These are phyloP conservation scores for Ganaspis brasiliensis DNA, from an alignment of 2,888 invertebrate genomes.

Conservation along the genomic window DNA sequence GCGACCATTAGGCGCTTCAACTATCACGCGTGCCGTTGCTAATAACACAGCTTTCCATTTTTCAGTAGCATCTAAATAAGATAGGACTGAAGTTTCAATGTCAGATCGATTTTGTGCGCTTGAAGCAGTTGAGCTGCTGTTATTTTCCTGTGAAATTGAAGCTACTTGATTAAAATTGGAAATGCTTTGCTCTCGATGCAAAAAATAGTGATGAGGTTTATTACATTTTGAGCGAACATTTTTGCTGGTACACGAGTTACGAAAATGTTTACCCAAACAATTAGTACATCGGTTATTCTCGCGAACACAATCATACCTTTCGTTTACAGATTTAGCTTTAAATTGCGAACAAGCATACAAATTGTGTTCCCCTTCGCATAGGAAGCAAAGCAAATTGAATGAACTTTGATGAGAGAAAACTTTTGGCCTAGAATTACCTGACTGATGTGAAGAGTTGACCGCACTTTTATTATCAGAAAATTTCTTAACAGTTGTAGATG, in stretches of 20 bases:
- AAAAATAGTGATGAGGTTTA: neutral
- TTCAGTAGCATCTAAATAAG: neutral
- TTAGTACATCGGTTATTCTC: neutral
- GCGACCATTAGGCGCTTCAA: conserved; percentile 6
- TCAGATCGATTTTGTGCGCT: too few relatives aligned
- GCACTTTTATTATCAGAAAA: neutral
- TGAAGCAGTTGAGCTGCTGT: neutral
- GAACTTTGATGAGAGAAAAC: neutral
- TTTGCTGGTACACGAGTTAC: neutral
- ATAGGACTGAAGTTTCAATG: too few relatives aligned
- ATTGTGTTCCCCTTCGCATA: too few relatives aligned
- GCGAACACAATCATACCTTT: too few relatives aligned
- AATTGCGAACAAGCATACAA: too few relatives aligned
- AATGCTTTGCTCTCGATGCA: neutral
- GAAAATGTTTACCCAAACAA: neutral
- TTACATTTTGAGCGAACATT: neutral
- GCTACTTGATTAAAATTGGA: neutral
- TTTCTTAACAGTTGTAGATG: neutral
- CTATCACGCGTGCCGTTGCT: conserved; percentile 21
- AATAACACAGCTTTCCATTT: conserved; percentile 1
- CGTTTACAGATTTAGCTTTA: neutral
- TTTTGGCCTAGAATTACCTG: too few relatives aligned
- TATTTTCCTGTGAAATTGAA: too few relatives aligned
- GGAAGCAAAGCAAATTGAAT: neutral
- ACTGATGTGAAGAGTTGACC: neutral